Conservation (phyloP, 2,888 invertebrate species). For the Drepana falcataria region DNA sequence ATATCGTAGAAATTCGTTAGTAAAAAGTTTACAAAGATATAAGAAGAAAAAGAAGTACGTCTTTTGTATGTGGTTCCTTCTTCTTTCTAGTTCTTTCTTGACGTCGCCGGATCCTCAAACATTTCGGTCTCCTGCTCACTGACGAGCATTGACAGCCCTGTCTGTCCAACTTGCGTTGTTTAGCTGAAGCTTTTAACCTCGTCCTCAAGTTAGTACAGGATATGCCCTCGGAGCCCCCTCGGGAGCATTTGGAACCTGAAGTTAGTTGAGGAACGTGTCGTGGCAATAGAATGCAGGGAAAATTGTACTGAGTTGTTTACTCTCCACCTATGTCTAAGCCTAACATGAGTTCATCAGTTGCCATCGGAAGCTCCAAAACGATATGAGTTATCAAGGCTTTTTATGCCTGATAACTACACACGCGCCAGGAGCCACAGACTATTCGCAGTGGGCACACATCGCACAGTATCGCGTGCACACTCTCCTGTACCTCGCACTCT, state of each 20-base stretch:
- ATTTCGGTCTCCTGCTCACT: slow-evolving; percentile 33
- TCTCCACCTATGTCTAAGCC: too few species aligned
- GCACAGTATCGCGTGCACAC: too few species aligned
- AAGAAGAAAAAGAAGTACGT: background rate
- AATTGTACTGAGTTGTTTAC: too few species aligned
- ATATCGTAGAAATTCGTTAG: background rate
- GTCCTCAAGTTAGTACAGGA: slow-evolving; percentile 21
- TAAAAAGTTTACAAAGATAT: too few species aligned
- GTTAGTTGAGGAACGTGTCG: background rate
- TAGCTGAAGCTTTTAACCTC: slow-evolving; percentile 33
- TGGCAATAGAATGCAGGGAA: background rate
- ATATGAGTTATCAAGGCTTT: too few species aligned
- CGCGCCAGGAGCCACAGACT: too few species aligned
- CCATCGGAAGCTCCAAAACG: too few species aligned
- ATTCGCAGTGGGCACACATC: too few species aligned
- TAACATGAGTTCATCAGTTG: too few species aligned
- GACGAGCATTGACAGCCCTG: slow-evolving; percentile 15
- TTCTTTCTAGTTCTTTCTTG: background rate
- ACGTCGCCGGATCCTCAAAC: slow-evolving; percentile 33
- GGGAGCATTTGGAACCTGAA: slow-evolving; percentile 30
- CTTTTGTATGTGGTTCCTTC: background rate
- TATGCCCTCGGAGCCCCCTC: slow-evolving; percentile 5
- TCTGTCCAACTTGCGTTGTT: slow-evolving; percentile 16
- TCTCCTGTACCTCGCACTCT: too few species aligned
- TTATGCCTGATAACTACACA: too few species aligned